phyloP scores from a whole-genome alignment of 2,113 vertebrate species.

The Neopipo cinnamomea region DNA sequence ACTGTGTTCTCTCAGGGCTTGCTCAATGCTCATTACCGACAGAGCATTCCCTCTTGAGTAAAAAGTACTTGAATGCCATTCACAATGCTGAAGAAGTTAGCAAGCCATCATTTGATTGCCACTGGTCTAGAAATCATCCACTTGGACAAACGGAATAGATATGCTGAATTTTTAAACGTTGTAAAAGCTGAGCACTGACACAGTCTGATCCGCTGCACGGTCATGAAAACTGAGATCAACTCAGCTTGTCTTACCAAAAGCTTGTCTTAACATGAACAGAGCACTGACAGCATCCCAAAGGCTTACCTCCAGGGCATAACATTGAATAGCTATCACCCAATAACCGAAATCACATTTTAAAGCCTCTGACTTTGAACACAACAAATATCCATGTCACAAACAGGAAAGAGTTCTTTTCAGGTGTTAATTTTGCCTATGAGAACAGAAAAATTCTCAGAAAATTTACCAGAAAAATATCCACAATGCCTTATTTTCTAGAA shows the following conservation, averaged over 20 bases:
- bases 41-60: background rate
- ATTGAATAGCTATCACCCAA: background rate
- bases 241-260: background rate
- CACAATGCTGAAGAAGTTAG: background rate
- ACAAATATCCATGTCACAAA: background rate
- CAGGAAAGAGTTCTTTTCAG: background rate
- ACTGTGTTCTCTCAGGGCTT: accelerated
- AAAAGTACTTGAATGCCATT: background rate
- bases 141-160: background rate
- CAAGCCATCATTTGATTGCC: background rate
- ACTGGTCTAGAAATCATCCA: background rate
- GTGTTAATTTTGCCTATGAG: background rate
- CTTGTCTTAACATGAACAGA: background rate
- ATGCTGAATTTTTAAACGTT: background rate
- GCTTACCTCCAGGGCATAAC: background rate
- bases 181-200: background rate
- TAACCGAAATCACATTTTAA: background rate
- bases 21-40: background rate
- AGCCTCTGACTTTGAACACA: background rate
- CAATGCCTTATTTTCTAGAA: background rate
- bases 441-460: background rate
- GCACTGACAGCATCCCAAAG: background rate
- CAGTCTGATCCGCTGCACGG: background rate
- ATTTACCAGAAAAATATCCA: background rate
- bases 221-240: background rate